Conservation (phyloP, 2,888 invertebrate species). For the Orchesella flavescens region DNA sequence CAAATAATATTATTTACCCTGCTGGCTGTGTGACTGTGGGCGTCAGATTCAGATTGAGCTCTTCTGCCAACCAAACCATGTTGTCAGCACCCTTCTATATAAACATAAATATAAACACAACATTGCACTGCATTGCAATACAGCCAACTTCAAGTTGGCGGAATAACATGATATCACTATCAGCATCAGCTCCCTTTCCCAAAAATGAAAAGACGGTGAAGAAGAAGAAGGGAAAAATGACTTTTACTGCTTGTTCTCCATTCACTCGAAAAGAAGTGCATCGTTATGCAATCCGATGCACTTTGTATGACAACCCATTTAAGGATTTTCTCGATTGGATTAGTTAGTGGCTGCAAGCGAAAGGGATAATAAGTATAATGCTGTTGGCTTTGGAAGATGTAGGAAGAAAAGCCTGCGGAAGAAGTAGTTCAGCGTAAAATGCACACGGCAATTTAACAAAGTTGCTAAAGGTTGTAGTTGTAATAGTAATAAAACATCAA, state of each 20-base stretch:
- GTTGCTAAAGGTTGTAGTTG: neutral
- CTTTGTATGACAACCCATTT: constrained; percentile 54
- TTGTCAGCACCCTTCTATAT: constrained; percentile 35
- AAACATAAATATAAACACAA: neutral
- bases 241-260: constrained; percentile 43
- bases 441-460: no score
- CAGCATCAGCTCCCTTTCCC: neutral
- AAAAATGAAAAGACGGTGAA: constrained; percentile 1
- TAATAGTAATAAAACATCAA: neutral
- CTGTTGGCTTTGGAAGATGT: neutral
- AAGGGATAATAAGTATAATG: neutral
- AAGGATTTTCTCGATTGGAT: constrained; percentile 24
- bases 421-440: no score
- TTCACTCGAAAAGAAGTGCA: constrained; percentile 49
- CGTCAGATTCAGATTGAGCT: constrained; percentile 34
- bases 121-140: neutral
- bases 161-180: constrained; percentile 26
- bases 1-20: constrained; percentile 40
- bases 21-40: constrained; percentile 22
- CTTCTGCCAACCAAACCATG: neutral
- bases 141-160: constrained; percentile 16
- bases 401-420: neutral
- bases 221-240: constrained; percentile 32
- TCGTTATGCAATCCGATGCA: constrained; percentile 54
- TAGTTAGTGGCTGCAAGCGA: neutral